Conservation (phyloP, 2,113 vertebrate genomes). For the Ceratotherium simum region DNA sequence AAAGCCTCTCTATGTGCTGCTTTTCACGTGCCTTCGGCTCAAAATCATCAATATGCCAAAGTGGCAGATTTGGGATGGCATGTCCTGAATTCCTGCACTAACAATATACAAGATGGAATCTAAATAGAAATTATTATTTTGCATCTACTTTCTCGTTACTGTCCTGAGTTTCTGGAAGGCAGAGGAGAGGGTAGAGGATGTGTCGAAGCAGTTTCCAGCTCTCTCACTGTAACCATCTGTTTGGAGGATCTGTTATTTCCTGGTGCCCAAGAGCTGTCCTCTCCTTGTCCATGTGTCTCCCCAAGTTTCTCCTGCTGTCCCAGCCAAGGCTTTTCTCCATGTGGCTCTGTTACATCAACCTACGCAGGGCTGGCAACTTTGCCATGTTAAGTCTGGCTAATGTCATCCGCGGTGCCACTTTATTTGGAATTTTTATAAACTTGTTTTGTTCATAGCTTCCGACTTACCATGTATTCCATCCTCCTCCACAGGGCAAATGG, state of each 20-base stretch:
- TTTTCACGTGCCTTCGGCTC: background rate
- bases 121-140: background rate
- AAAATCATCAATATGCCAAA: background rate
- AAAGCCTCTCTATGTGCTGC: background rate
- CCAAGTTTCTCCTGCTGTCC: background rate
- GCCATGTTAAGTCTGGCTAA: background rate
- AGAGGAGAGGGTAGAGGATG: accelerated
- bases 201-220: accelerated
- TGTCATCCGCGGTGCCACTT: background rate
- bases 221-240: background rate
- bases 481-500: slow-evolving; percentile 50
- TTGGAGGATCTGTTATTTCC: background rate
- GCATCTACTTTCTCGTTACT: background rate
- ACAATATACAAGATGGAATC: background rate
- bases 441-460: slow-evolving; percentile 53
- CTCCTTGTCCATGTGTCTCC: background rate
- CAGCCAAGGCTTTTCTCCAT: background rate
- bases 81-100: background rate
- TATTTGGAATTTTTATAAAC: slow-evolving; percentile 24
- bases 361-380: background rate
- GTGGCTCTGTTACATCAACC: background rate
- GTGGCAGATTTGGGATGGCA: accelerated
- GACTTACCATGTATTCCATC: background rate
- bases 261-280: accelerated
- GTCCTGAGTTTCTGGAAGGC: background rate